Conservation (phyloP, 2,797 vertebrate genomes). For the Dendrocincla fuliginosa region DNA sequence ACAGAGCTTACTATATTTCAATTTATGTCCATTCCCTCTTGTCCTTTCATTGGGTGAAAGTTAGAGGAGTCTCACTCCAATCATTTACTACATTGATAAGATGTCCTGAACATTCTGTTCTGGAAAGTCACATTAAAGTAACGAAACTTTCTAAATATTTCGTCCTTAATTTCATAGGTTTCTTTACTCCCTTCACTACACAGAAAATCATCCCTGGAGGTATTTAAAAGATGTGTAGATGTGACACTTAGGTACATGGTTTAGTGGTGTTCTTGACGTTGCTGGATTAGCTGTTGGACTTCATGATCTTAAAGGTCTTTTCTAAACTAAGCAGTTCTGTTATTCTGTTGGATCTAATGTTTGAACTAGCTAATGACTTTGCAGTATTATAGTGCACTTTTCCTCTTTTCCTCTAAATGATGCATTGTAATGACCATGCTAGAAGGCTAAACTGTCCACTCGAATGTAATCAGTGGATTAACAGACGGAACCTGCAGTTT, state of each 20-base stretch:
- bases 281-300: neutral
- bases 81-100: neutral
- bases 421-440: neutral
- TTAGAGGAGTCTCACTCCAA: neutral
- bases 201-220: neutral
- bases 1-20: neutral
- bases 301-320: neutral
- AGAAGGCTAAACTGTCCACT: neutral
- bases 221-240: neutral
- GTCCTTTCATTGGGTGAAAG: neutral
- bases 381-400: neutral
- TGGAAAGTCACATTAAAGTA: neutral
- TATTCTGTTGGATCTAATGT: neutral
- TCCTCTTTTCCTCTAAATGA: neutral
- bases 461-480: neutral
- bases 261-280: neutral
- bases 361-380: neutral
- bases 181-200: neutral
- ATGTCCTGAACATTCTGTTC: neutral
- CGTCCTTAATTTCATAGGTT: neutral
- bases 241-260: neutral
- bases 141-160: neutral
- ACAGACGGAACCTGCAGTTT: neutral
- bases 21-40: neutral
- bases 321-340: neutral